Evolutionary conservation across 1,140 invertebrate species (phyloP).

Genomic region (Atopsyche davidsoni): DNA sequence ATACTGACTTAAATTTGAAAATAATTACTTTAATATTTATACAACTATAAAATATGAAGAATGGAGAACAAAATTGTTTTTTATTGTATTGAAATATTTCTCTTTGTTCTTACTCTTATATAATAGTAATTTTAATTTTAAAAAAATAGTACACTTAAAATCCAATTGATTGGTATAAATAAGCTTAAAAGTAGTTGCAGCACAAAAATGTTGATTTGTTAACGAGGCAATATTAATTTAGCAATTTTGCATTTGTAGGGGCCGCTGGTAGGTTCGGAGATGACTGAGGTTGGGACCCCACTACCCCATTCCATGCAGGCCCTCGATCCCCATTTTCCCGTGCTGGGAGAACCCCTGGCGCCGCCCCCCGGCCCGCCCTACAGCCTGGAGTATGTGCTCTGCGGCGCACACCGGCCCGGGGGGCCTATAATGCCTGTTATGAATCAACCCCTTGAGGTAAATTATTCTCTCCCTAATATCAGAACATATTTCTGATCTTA

Average conservation of each 20-base stretch:
- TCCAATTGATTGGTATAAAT: too few relatives aligned
- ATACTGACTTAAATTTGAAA: too few relatives aligned
- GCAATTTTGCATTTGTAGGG: slow-evolving; percentile 36
- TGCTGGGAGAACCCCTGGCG: slow-evolving; percentile 34
- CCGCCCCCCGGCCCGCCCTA: slow-evolving; percentile 43
- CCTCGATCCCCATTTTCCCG: slow-evolving; percentile 36
- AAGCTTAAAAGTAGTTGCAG: too few relatives aligned
- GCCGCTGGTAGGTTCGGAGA: slow-evolving; percentile 35
- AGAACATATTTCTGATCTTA: too few relatives aligned
- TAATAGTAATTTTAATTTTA: not conserved
- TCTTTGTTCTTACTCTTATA: not conserved
- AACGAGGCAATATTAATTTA: slow-evolving; percentile 7
- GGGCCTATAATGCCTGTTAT: slow-evolving; percentile 41
- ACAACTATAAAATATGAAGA: not conserved
- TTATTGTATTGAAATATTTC: not conserved
- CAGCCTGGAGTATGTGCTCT: slow-evolving; percentile 40
- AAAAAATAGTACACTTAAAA: too few relatives aligned
- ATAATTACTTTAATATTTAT: too few relatives aligned
- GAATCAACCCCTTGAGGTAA: slow-evolving; percentile 44
- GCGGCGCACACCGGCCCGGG: slow-evolving; percentile 41
- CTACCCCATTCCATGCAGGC: too few relatives aligned
- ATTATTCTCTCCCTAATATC: too few relatives aligned
- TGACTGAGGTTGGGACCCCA: too few relatives aligned
- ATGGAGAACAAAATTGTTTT: not conserved
- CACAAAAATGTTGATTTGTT: too few relatives aligned